Evolutionary conservation across 2,113 vertebrate genomes (phyloP), one percentile per base, ranked within the genome.

Genomic region (Australoheros scitulus): DNA sequence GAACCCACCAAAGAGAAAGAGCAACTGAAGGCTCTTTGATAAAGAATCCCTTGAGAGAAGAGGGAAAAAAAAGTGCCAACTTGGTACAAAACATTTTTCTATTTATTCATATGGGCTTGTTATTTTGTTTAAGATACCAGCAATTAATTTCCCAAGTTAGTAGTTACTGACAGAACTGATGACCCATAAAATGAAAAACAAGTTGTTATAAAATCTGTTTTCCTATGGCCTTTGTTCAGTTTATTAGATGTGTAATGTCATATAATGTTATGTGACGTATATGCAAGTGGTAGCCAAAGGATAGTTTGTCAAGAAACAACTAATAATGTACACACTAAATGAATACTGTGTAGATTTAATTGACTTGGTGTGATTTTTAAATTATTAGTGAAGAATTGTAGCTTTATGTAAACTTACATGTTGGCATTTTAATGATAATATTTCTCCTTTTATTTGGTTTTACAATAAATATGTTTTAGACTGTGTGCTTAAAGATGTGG

Each of bases 151-250:
- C 17, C 50, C 7, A 7, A 55, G 18, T 20, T 13, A 4, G 5
- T 24, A 26, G 41, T 50, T 70, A 7, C 20, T 41, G 22, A 64
- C 13, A 50, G 20, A 77, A 61, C 50, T 4, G 15, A 64, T 60
- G 26, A 61, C 24, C 20, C 8, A 1, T 34, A 43, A 81, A 82
- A 61, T 60, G 22, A n/a, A 74, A 36, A 9, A 1, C 6, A 79
- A 80, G 70, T 84, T 86, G 58, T 77, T 41, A 60, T n/a, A 61
- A 82, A 64, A 29, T 29, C 29, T 29, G 29, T 56, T 22, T 0
- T 1, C 47, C 26, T 47, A 17, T 68, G 10, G 26, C 22, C 24
- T 65, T 65, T 47, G 2, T 56, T 61, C 5, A 65, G n/a, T 56
- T 77, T 63, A 14, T 72, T 38, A 11, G 9, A 7, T 52, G 8